Percentiles rank a stretch among this genome's conserved stretches.
Evolutionary conservation across 2,888 invertebrate species (phyloP).

Genomic region (Panopea generosa): DNA sequence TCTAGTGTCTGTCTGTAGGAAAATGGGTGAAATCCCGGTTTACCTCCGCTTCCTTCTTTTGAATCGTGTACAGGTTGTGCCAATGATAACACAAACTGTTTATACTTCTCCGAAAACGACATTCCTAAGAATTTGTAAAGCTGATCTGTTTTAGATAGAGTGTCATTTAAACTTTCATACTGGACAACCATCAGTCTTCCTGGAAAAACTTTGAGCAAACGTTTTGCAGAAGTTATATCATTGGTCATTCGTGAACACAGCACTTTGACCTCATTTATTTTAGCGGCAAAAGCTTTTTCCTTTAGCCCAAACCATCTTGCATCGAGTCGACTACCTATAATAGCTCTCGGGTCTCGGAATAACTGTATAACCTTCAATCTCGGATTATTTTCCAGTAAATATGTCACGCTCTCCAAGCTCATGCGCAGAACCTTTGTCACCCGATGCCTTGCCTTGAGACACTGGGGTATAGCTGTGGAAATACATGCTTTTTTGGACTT

Average conservation of each 20-base stretch:
- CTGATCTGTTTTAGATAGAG: slow-evolving; percentile 1
- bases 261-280: neutral
- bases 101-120: slow-evolving; percentile 5
- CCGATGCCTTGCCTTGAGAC: neutral
- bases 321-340: neutral
- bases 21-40: no score
- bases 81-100: neutral
- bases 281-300: neutral
- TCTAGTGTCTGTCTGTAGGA: neutral
- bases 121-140: slow-evolving; percentile 26
- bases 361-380: slow-evolving; percentile 12
- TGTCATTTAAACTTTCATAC: slow-evolving; percentile 41
- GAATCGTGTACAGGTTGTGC: no score
- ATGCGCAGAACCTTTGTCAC: slow-evolving; percentile 14
- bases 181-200: slow-evolving; percentile 24
- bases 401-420: neutral
- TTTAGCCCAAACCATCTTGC: slow-evolving; percentile 1
- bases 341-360: slow-evolving; percentile 20
- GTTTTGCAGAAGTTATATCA: slow-evolving; percentile 10
- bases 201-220: slow-evolving; percentile 10
- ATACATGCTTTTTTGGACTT: no score
- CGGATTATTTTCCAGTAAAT: neutral
- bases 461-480: neutral
- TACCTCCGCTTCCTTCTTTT: no score
- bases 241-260: slow-evolving; percentile 17